phyloP scores from a whole-genome alignment of 2,113 vertebrate species.

The rat (Rattus norvegicus) region DNA sequence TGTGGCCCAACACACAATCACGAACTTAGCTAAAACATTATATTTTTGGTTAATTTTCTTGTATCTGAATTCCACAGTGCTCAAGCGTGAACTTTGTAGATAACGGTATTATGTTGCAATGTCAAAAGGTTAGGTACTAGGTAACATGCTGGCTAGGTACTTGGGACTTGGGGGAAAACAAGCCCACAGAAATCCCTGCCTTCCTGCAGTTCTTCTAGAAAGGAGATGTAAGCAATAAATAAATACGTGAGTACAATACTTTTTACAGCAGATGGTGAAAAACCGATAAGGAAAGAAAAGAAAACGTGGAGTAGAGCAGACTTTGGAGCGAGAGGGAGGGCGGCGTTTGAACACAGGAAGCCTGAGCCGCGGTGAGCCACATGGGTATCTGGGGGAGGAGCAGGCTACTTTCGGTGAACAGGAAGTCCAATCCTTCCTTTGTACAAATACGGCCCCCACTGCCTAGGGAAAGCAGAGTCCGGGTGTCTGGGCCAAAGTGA shows the following conservation, averaged over 20 bases:
- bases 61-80: not conserved
- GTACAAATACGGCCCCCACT: not conserved
- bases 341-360: not conserved
- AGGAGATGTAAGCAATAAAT: not conserved
- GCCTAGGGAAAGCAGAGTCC: not conserved
- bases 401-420: not conserved
- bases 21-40: not conserved
- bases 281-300: not conserved
- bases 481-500: not conserved
- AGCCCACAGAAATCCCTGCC: not conserved
- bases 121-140: not conserved
- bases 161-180: not conserved
- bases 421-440: not conserved
- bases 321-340: not conserved
- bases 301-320: not conserved
- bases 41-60: not conserved
- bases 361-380: not conserved
- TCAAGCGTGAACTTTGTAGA: not conserved
- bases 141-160: not conserved
- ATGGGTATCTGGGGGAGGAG: not conserved
- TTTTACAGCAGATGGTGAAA: not conserved
- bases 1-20: not conserved
- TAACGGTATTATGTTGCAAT: not conserved
- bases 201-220: not conserved
- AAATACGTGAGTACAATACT: constrained; percentile 29